Evolutionary conservation across 2,888 invertebrate genomes (phyloP), one percentile per base, ranked within the genome.

Genomic region (Andrena fulva): DNA sequence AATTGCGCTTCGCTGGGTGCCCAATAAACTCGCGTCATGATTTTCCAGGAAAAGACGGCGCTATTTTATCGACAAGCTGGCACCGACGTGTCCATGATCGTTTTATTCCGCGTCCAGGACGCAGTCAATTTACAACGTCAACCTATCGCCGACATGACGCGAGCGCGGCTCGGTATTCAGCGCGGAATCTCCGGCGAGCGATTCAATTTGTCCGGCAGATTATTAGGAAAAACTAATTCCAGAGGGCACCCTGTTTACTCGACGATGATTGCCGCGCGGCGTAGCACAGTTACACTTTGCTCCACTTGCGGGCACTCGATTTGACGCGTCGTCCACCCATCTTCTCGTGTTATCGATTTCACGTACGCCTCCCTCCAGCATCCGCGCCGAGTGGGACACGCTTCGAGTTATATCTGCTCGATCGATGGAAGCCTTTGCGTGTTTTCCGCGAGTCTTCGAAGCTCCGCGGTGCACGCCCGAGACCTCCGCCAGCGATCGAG

Each of bases 321-420:
- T 84, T 84, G 81, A 85, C 76, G 42, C 62, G 76, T 16, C 42
- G 42, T 73, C 77, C 72, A 71, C 66, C 85, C 56, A 59, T 82
- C 82, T 70, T 69, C 27, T 29, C 62, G 42, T 29, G 67, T 79
- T 80, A 80, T 80, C 80, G 80, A 80, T 80, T 80, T 59, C 33
- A 72, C 79, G 77, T 59, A 16, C 42, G 16, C 66, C 74, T 29
- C 33, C 52, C 42, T 24, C 33, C 60, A 16, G 50, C 35, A 42
- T 70, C 59, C 48, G 31, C 54, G 59, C 42, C 48, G 42, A 75
- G 27, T 16, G 73, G 10, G 10, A 24, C 31, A 59, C 42, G 56
- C 62, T 42, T 69, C 67, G 56, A 64, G 62, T 78, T 81, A 35
- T 75, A 70, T 67, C 60, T 63, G 56, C 50, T 52, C 48, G 33